phyloP scores from a whole-genome alignment of 2,113 vertebrate genomes.

The Ramphastos sulfuratus region DNA sequence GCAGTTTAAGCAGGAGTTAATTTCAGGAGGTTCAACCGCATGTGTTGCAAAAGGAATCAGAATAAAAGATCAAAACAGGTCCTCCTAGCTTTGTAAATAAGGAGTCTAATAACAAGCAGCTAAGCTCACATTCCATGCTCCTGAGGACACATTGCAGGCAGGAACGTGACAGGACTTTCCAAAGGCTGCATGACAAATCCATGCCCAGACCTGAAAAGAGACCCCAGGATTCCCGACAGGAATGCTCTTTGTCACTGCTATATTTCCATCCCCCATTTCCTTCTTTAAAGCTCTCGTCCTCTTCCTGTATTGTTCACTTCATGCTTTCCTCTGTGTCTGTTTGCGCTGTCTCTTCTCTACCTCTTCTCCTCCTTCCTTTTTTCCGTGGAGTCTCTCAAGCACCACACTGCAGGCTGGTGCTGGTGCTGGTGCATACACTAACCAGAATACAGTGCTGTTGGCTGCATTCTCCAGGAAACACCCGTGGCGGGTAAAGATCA shows the following conservation, averaged over 20 bases:
- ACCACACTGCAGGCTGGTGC: background rate
- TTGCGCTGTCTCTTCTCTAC: background rate
- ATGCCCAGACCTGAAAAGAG: constrained; percentile 31
- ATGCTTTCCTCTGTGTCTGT: background rate
- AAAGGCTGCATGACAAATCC: constrained; percentile 48
- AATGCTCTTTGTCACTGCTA: background rate
- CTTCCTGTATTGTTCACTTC: background rate
- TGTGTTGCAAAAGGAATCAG: background rate
- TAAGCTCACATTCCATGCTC: constrained; percentile 52
- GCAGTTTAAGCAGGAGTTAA: constrained; percentile 20
- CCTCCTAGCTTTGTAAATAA: constrained; percentile 45
- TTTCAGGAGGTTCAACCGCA: background rate
- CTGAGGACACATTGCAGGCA: constrained; percentile 39
- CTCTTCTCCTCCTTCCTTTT: background rate
- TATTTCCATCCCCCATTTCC: background rate
- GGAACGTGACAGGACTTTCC: constrained; percentile 52
- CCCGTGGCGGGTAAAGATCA: background rate
- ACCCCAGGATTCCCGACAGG: background rate
- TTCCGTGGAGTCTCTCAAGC: background rate
- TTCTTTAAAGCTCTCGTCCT: background rate
- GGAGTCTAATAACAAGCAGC: constrained; percentile 41
- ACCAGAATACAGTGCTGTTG: background rate
- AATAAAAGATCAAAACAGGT: constrained; percentile 54
- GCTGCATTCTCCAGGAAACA: background rate
- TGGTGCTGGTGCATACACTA: background rate